A percentile compares a stretch with the other conserved stretches of the same genome.
Evolutionary conservation across 2,113 vertebrate species (phyloP).

Genomic region (Callocephalon fimbriatum): DNA sequence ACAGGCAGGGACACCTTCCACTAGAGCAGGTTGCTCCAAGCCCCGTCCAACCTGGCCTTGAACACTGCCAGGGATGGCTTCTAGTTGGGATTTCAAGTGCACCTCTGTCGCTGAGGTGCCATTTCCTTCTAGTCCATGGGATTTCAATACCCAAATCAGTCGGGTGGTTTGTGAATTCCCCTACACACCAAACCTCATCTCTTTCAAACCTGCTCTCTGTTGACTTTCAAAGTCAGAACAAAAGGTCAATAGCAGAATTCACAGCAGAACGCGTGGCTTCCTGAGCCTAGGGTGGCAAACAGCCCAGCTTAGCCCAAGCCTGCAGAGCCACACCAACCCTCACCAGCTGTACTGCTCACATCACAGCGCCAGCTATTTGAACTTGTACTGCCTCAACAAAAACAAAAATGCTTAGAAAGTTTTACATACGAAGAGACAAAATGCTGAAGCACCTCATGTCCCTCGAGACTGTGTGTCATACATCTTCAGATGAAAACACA

Average conservation of each 20-base stretch:
- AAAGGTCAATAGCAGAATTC: not conserved
- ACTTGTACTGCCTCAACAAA: not conserved
- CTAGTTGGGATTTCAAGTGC: not conserved
- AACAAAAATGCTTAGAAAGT: not conserved
- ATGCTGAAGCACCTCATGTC: not conserved
- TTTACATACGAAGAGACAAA: not conserved
- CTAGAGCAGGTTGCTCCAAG: no score
- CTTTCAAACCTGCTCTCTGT: not conserved
- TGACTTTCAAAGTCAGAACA: not conserved
- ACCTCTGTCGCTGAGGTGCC: not conserved
- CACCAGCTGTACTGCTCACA: accelerated
- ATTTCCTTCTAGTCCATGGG: not conserved
- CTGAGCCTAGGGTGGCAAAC: not conserved
- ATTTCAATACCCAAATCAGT: not conserved
- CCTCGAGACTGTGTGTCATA: not conserved
- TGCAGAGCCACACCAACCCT: not conserved
- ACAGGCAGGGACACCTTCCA: no score
- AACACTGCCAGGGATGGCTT: not conserved
- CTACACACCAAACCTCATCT: not conserved
- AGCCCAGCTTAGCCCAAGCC: not conserved
- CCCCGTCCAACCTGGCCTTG: no score
- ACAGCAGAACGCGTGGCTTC: not conserved
- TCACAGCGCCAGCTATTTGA: not conserved
- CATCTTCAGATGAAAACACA: not conserved
- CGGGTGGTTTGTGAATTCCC: not conserved